A percentile compares a stretch with the other conserved stretches of the same genome.
Conservation (phyloP, 1,140 invertebrate species). For the Oreohelix idahoensis region DNA sequence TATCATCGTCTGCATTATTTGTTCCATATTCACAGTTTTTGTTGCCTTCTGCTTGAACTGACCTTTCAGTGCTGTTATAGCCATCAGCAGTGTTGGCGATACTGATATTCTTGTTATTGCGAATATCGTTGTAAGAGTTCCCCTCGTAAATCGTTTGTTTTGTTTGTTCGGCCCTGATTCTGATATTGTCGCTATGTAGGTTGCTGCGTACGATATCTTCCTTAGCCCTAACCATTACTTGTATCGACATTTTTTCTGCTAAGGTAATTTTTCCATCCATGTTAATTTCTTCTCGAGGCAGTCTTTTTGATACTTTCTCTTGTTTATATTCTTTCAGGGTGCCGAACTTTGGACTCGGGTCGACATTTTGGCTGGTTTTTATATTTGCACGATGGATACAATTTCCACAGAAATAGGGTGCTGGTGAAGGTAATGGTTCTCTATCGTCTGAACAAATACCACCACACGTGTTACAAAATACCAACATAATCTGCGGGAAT, state of each 20-base stretch:
- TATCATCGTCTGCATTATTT: neutral
- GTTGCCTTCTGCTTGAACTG: no score
- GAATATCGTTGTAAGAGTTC: no score
- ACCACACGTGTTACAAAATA: neutral
- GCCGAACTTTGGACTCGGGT: neutral
- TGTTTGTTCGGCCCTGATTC: neutral
- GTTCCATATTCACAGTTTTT: no score
- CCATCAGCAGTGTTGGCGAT: no score
- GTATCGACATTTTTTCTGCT: neutral
- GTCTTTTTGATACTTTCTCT: conserved; percentile 8
- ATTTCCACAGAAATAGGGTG: neutral
- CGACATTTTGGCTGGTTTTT: neutral
- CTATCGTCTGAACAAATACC: neutral
- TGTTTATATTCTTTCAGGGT: neutral
- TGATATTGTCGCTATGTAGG: neutral
- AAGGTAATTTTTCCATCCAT: conserved; percentile 25
- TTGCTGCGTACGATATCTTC: neutral
- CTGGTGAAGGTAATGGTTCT: neutral
- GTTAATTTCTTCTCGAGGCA: conserved; percentile 17
- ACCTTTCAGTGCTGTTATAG: no score
- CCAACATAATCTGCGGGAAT: neutral
- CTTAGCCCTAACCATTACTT: neutral
- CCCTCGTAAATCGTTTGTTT: no score
- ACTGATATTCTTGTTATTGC: no score
- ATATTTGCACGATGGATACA: neutral